Evolutionary conservation across 2,113 vertebrate genomes (phyloP).

Genomic region (Antechinus stuartii): DNA sequence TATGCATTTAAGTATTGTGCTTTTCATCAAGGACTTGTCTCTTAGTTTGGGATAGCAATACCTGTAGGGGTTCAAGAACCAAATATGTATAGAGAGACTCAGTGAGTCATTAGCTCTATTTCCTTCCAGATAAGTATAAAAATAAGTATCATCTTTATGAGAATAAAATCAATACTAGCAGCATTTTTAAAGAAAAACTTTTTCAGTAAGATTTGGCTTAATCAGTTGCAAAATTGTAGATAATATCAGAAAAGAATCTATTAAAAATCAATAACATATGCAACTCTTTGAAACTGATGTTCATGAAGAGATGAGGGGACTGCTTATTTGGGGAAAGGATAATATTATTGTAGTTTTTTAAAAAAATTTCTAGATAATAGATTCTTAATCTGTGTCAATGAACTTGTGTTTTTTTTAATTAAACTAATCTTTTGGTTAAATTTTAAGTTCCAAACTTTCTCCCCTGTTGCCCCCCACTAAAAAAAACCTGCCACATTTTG

Average conservation of each 20-base stretch:
- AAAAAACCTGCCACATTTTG: background rate
- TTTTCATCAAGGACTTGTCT: background rate
- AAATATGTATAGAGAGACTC: background rate
- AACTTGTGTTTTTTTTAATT: background rate
- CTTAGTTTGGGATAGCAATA: background rate
- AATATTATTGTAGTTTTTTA: background rate
- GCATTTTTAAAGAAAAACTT: background rate
- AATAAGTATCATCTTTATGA: background rate
- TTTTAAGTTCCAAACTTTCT: background rate
- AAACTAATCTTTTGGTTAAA: background rate
- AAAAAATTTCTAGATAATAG: background rate
- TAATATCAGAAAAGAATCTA: background rate
- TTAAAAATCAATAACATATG: background rate
- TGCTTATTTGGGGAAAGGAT: background rate
- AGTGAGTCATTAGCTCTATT: background rate
- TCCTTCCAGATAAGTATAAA: background rate
- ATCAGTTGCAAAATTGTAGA: background rate
- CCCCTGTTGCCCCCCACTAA: background rate
- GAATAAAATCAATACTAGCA: background rate
- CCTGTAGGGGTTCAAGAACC: background rate
- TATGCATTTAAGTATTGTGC: background rate
- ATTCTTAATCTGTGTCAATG: background rate
- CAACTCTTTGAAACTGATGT: background rate
- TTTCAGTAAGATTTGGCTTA: background rate
- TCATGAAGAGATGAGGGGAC: background rate